Evolutionary conservation across 2,113 vertebrate genomes (phyloP).

Genomic region (Nibea albiflora): DNA sequence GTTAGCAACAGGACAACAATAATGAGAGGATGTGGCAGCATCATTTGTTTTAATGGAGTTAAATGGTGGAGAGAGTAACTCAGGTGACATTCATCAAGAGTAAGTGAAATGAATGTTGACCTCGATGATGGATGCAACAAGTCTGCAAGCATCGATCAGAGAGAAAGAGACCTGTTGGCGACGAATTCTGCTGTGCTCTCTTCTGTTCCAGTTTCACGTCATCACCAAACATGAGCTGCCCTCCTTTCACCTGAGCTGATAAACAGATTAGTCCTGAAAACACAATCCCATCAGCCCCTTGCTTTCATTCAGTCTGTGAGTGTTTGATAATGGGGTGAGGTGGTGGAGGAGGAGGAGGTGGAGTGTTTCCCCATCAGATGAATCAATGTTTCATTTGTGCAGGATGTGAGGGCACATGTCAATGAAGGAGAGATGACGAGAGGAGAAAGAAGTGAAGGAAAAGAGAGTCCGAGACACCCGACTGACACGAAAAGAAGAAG

Average conservation of each 20-base stretch:
- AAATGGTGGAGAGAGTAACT: neutral
- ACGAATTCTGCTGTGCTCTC: too few relatives aligned
- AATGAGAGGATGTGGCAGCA: too few relatives aligned
- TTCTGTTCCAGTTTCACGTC: neutral
- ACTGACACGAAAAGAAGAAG: neutral
- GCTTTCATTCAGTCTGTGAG: constrained; percentile 21
- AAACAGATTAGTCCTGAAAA: constrained; percentile 48
- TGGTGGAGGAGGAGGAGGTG: neutral
- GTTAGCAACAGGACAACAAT: too few relatives aligned
- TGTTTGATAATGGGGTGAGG: neutral
- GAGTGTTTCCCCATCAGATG: constrained; percentile 18
- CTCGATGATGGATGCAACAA: neutral
- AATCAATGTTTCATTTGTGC: constrained; percentile 38
- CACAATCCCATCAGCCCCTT: constrained; percentile 44
- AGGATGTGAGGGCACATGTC: neutral
- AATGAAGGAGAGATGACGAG: neutral
- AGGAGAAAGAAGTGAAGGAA: neutral
- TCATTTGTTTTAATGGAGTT: neutral
- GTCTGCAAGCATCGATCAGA: neutral
- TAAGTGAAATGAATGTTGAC: neutral
- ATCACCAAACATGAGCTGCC: constrained; percentile 9
- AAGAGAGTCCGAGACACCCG: neutral
- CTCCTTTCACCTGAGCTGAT: constrained; percentile 50
- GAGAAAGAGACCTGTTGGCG: too few relatives aligned
- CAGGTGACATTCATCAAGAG: neutral